Base-by-base conservation (phyloP, 2,797 vertebrate genomes). In the Cyclopterus lumpus region DNA sequence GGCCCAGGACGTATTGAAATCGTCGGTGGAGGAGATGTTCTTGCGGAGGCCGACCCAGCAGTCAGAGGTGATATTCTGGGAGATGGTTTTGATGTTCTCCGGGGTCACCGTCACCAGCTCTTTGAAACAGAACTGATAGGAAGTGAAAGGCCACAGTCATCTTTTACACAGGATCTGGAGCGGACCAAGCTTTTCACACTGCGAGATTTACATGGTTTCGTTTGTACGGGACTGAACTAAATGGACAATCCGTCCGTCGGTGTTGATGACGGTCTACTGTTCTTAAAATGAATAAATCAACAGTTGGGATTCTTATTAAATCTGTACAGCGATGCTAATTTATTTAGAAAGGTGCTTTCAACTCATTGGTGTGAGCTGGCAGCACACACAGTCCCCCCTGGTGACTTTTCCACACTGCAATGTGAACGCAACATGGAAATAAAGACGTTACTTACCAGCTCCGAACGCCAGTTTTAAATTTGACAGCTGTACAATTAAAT, bases 41-140 rank as follows among this genome's bases (percentile, higher is more conserved):
- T 89, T 91, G 54, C 93, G 93, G 16, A 95, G 91, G 16, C 95
- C 95, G 0, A 94, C 67, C 95, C 95, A 95, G 84, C 75, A 75
- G 2, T 86, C 86, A 0, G 44, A 75, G 49, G 30, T 57, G 51
- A 91, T 60, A 0, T 64, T 63, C 11, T 6, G 3, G 28, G 54
- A 22, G 1, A 94, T 22, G 7, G 0, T 6, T 38, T 51, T 67
- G 60, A 46, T 76, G 76, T 93, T 94, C 16, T 70, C 26, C 1
- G 83, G 57, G 1, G 88, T 93, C 67, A 95, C 9, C 1, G 90
- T 93, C 40, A 86, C 88, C 68, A 95, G 80, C 0, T 95, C 94
- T 71, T 89, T 86, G 76, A 81, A 95, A 88, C 94, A 95, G 4
- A 5, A 5, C 93, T 93, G 81, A 67, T 1, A 11, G 26, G 38